Percentiles rank a stretch among this genome's conserved stretches.
phyloP scores from a whole-genome alignment of 2,888 invertebrate species.

The Andrena chrysosceles region DNA sequence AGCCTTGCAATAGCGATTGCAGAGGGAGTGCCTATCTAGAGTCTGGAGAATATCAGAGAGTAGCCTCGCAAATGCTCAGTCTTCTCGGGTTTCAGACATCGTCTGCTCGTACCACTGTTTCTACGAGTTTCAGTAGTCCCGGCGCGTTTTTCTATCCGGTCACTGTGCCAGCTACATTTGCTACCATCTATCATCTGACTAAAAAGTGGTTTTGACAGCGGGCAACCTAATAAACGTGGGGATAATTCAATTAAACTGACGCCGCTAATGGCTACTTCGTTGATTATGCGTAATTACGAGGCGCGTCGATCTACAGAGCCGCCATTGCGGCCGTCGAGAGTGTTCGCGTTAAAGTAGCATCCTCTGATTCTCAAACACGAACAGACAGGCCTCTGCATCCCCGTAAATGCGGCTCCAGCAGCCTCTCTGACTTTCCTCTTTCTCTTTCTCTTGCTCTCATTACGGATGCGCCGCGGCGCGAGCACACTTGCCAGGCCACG shows the following conservation, averaged over 20 bases:
- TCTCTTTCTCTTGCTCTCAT: not conserved
- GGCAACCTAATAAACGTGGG: conserved; percentile 6
- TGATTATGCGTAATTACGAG: conserved; percentile 47
- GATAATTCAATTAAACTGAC: conserved; percentile 48
- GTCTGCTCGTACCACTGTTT: too few relatives aligned
- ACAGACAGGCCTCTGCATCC: not conserved
- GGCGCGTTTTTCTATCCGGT: too few relatives aligned
- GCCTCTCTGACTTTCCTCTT: not conserved
- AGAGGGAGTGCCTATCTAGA: too few relatives aligned
- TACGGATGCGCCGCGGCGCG: conserved; percentile 16
- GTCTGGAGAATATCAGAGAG: too few relatives aligned
- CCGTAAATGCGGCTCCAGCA: conserved; percentile 13
- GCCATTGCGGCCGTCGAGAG: conserved; percentile 10
- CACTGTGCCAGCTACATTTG: too few relatives aligned
- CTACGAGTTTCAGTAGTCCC: too few relatives aligned
- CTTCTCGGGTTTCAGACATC: too few relatives aligned
- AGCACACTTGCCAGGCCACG: conserved; percentile 16
- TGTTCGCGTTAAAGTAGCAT: not conserved
- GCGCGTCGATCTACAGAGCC: conserved; percentile 27
- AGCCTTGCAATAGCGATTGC: too few relatives aligned
- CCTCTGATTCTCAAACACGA: conserved; percentile 8
- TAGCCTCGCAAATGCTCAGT: too few relatives aligned
- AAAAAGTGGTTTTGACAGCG: not conserved
- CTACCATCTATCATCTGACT: not conserved
- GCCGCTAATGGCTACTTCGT: conserved; percentile 34